Conservation (phyloP, 2,113 vertebrate genomes). For the Chlamydotis undulata region DNA sequence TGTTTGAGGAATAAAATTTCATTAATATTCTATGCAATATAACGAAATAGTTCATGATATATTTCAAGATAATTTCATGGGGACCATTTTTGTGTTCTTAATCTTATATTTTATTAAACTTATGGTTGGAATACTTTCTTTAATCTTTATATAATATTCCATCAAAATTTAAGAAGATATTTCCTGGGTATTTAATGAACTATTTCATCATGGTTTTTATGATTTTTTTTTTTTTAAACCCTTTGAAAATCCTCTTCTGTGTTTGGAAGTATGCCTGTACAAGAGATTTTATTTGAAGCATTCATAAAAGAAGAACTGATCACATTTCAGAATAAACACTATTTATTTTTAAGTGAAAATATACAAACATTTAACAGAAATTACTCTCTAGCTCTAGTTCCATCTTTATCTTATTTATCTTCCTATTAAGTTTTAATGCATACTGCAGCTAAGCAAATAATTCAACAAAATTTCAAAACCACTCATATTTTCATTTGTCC, state of each 20-base stretch:
- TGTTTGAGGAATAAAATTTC: neutral
- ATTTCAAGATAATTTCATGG: neutral
- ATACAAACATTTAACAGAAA: neutral
- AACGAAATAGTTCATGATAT: neutral
- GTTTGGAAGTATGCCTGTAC: neutral
- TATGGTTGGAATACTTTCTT: neutral
- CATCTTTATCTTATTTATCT: neutral
- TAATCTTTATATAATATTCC: neutral
- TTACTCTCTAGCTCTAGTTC: neutral
- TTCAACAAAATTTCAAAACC: neutral
- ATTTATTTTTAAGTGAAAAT: neutral
- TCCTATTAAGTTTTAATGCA: neutral
- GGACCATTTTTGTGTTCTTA: neutral
- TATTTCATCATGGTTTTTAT: neutral
- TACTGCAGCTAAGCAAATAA: neutral
- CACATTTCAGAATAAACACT: neutral
- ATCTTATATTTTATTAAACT: conserved; percentile 20
- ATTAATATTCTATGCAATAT: conserved; percentile 20
- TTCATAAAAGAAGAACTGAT: neutral
- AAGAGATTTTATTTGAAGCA: neutral
- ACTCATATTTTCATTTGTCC: neutral
- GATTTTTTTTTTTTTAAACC: neutral
- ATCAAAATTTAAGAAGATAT: neutral
- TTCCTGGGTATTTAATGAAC: neutral
- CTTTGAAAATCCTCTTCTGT: neutral